A percentile compares a stretch with the other conserved stretches of the same genome.
Conservation (phyloP, 2,888 invertebrate species). For the Microctonus aethiopoides region DNA sequence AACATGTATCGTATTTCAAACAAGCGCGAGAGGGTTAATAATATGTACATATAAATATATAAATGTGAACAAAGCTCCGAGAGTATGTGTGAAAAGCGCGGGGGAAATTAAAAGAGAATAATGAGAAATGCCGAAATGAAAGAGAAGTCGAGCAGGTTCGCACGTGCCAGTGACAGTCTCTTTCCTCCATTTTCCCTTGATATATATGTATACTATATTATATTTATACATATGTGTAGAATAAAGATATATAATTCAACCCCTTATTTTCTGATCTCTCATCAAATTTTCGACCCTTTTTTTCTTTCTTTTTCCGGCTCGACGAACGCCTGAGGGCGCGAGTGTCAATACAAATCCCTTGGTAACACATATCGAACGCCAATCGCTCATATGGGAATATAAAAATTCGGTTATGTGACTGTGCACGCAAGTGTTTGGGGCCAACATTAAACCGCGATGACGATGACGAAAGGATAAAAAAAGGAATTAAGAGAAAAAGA, state of each 20-base stretch:
- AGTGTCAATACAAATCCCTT: conserved; percentile 26
- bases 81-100: conserved; percentile 29
- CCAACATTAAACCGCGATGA: conserved; percentile 15
- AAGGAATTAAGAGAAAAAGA: not conserved
- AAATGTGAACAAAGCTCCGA: conserved; percentile 28
- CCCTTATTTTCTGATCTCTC: conserved; percentile 1
- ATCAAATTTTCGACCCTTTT: not conserved
- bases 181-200: not conserved
- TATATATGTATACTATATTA: not conserved
- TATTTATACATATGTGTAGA: no score
- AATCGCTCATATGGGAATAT: conserved; percentile 33
- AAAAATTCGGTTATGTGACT: conserved; percentile 24
- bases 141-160: conserved; percentile 29
- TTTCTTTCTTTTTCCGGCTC: conserved; percentile 20
- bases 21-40: conserved; percentile 32
- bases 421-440: not conserved
- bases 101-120: conserved; percentile 28
- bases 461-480: conserved; percentile 11
- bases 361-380: conserved; percentile 19
- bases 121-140: conserved; percentile 13
- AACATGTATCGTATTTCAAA: conserved; percentile 23
- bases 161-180: conserved; percentile 59
- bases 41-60: conserved; percentile 19
- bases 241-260: not conserved
- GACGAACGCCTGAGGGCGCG: conserved; percentile 8